A percentile compares a stretch with the other conserved stretches of the same genome.
These are phyloP conservation scores for Ceratosolen solmsi DNA, from an alignment of 1,140 invertebrate genomes.

Conservation along the genomic window DNA sequence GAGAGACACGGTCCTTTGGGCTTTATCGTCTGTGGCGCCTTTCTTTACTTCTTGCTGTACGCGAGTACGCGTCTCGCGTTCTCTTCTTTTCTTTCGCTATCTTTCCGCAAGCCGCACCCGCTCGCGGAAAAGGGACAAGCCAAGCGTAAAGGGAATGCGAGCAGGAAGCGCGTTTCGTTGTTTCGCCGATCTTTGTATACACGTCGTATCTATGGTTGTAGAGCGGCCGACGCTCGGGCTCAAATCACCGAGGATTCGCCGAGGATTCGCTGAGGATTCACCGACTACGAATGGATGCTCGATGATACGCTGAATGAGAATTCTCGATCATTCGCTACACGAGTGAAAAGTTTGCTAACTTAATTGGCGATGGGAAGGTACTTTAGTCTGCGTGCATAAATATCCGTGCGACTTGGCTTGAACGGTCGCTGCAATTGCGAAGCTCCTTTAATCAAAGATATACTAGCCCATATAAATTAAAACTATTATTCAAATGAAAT, in stretches of 20 bases:
- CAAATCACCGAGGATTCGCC: background rate
- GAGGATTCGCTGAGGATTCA: too few species aligned
- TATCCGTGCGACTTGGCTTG: too few species aligned
- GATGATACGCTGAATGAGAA: background rate
- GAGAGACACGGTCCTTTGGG: constrained; percentile 64
- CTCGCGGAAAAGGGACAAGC: constrained; percentile 47
- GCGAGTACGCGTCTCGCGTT: background rate
- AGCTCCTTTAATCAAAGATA: too few species aligned
- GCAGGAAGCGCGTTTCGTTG: constrained; percentile 43
- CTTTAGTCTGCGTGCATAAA: too few species aligned
- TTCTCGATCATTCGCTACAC: background rate
- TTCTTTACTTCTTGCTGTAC: constrained; percentile 28
- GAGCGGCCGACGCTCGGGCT: too few species aligned
- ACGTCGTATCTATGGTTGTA: background rate
- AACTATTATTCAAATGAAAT: too few species aligned
- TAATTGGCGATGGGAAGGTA: background rate
- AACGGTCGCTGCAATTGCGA: too few species aligned
- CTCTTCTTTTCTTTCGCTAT: background rate
- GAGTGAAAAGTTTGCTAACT: background rate
- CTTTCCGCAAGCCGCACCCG: background rate
- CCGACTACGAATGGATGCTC: background rate
- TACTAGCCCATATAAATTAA: too few species aligned
- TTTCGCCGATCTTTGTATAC: background rate
- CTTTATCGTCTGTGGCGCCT: constrained; percentile 64
- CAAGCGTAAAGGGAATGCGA: constrained; percentile 50